Percentiles rank a stretch among this genome's conserved stretches.
phyloP scores from a whole-genome alignment of 2,797 vertebrate genomes.

The Myripristis jacobus region DNA sequence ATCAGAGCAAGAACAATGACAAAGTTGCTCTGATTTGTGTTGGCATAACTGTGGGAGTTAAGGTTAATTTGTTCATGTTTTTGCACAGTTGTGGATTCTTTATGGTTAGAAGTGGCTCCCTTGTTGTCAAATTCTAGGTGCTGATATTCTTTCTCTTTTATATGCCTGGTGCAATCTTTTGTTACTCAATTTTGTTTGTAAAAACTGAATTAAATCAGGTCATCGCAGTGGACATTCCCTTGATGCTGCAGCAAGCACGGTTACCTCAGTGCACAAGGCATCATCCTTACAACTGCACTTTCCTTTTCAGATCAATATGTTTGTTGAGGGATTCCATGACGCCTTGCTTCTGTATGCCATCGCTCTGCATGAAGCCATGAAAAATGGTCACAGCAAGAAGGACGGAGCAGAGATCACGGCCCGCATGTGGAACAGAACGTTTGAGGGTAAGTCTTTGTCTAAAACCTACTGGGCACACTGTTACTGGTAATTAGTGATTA shows the following conservation, averaged over 20 bases:
- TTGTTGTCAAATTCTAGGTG: not conserved
- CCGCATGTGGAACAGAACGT: conserved; percentile 93
- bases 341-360: conserved; percentile 93
- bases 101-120: conserved; percentile 1
- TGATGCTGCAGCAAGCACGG: not conserved
- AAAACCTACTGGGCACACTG: not conserved
- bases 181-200: too few relatives aligned
- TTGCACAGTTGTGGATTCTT: conserved; percentile 9
- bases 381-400: conserved; percentile 91
- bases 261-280: not conserved
- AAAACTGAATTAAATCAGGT: not conserved
- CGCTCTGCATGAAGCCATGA: conserved; percentile 91
- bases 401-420: conserved; percentile 91
- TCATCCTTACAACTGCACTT: conserved; percentile 7
- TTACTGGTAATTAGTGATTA: not conserved
- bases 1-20: conserved; percentile 41
- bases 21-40: conserved; percentile 40
- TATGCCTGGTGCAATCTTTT: too few relatives aligned
- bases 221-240: not conserved
- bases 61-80: conserved; percentile 26
- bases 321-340: conserved; percentile 98
- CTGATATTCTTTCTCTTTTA: too few relatives aligned
- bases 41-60: conserved; percentile 21
- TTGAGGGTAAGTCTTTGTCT: conserved; percentile 88
- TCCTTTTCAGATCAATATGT: conserved; percentile 93